These are phyloP conservation scores for Orchesella flavescens DNA, from an alignment of 2,888 invertebrate genomes.

Conservation along the genomic window DNA sequence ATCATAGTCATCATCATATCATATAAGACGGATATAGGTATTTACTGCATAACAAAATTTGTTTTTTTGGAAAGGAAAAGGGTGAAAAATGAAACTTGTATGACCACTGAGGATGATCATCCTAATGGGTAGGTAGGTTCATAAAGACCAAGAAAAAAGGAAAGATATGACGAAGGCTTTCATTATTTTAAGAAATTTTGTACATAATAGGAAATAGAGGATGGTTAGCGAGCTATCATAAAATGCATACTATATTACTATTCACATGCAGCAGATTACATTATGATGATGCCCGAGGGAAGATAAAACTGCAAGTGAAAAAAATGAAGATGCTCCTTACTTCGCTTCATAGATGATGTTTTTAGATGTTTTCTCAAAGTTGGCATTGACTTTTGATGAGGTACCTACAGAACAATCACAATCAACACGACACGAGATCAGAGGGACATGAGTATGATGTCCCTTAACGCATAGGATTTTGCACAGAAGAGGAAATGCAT, in stretches of 20 bases:
- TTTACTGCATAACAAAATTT: too few species aligned
- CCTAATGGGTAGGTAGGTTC: constrained; percentile 20
- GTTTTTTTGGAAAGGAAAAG: constrained; percentile 18
- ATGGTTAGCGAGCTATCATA: not conserved
- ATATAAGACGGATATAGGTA: too few species aligned
- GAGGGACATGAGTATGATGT: constrained; percentile 20
- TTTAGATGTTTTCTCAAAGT: not conserved
- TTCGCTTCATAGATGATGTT: not conserved
- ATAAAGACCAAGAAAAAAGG: constrained; percentile 5
- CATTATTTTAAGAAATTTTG: constrained; percentile 42
- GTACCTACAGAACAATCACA: constrained; percentile 3
- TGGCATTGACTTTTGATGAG: constrained; percentile 26
- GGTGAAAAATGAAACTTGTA: constrained; percentile 48
- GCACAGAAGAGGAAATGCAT: not conserved
- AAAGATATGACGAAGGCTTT: constrained; percentile 35
- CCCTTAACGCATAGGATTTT: constrained; percentile 11
- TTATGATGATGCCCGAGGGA: constrained; percentile 25
- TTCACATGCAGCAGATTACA: not conserved
- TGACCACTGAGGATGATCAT: constrained; percentile 48
- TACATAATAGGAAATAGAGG: constrained; percentile 41
- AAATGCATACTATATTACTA: not conserved
- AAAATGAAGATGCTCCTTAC: constrained; percentile 34
- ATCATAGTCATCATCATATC: too few species aligned
- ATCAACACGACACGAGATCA: constrained; percentile 16
- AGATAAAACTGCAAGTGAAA: constrained; percentile 8